Evolutionary conservation across 2,113 vertebrate genomes (phyloP).

Genomic region (Melierax canorus): DNA sequence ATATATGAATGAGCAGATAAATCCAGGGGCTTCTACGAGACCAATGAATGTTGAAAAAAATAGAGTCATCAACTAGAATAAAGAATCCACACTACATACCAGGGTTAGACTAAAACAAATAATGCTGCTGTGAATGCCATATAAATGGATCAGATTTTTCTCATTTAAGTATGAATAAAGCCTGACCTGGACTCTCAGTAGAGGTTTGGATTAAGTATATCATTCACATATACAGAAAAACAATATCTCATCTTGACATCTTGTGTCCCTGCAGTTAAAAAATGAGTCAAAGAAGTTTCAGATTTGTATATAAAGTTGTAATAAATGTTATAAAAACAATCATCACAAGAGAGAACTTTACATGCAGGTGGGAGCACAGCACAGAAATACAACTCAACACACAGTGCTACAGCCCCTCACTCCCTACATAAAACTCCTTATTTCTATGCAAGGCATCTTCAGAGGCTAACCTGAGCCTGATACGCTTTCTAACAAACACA

Average conservation of each 20-base stretch:
- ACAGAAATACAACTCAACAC: neutral
- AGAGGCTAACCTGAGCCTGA: neutral
- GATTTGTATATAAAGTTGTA: neutral
- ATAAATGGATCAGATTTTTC: neutral
- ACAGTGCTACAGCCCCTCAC: neutral
- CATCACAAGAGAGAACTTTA: neutral
- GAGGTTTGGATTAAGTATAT: neutral
- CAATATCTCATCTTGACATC: neutral
- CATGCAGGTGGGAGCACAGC: neutral
- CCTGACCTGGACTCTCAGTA: neutral
- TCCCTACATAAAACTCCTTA: neutral
- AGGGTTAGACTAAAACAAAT: neutral
- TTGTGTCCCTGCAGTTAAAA: neutral
- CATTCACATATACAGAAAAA: neutral
- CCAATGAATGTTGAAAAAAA: neutral
- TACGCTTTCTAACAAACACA: neutral
- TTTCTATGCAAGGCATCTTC: neutral
- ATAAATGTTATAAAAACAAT: neutral
- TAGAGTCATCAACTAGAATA: neutral
- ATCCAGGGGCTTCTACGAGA: neutral
- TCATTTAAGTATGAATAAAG: neutral
- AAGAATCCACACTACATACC: neutral
- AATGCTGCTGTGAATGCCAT: neutral
- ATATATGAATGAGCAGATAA: neutral
- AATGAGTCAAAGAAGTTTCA: neutral